Evolutionary conservation across 2,888 invertebrate genomes (phyloP).

Genomic region (Lasioglossum villosulum): DNA sequence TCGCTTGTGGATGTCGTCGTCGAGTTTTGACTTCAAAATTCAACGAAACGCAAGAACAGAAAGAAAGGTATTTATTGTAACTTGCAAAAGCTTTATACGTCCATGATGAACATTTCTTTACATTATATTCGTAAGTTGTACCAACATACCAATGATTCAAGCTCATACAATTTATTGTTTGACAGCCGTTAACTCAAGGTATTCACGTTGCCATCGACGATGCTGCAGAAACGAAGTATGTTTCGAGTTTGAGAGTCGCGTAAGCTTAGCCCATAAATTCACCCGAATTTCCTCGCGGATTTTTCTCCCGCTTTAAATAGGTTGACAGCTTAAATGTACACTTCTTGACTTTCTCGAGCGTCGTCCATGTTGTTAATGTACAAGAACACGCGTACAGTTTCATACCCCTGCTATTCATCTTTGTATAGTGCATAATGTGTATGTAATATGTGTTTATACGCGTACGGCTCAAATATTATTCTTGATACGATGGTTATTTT

Average conservation of each 20-base stretch:
- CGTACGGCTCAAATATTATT: constrained; percentile 23
- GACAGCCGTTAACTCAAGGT: constrained; percentile 21
- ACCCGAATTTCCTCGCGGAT: background rate
- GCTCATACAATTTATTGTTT: constrained; percentile 9
- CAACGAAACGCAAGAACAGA: constrained; percentile 1
- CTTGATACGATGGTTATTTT: background rate
- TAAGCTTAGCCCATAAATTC: background rate
- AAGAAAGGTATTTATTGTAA: background rate
- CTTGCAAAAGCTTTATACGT: background rate
- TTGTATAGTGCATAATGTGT: background rate
- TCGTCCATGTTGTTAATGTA: background rate
- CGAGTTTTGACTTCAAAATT: background rate
- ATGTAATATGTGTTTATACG: constrained; percentile 32
- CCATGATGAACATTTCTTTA: background rate
- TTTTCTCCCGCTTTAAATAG: background rate
- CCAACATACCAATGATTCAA: constrained; percentile 24
- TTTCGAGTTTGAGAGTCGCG: background rate
- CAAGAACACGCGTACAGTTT: background rate
- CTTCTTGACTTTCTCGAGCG: background rate
- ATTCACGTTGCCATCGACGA: constrained; percentile 19
- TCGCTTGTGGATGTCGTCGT: background rate
- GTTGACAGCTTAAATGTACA: constrained; percentile 19
- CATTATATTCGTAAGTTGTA: constrained; percentile 18
- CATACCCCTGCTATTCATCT: constrained; percentile 9
- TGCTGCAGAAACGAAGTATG: constrained; percentile 32